Evolutionary conservation across 2,888 invertebrate genomes (phyloP), one percentile per base, ranked within the genome.

Genomic region (Hirtodrosophila histrioides): DNA sequence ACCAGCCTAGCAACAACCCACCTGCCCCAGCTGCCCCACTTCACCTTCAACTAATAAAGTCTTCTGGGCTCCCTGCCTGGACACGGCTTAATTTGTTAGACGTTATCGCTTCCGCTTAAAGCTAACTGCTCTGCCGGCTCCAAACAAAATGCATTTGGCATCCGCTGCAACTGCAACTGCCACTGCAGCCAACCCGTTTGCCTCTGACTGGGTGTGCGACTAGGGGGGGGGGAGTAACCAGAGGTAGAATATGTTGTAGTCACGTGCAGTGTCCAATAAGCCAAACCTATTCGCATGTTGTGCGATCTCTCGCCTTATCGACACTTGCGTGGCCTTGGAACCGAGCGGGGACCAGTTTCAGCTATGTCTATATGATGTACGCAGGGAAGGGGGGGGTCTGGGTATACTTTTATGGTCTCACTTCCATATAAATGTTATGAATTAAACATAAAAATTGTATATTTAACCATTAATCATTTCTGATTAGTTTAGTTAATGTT

Each of bases 71-170:
- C 48, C 53, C 57, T 35, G 49, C 58, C 68, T 54, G 70, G 84
- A 80, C 86, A 80, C 69, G 78, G 78, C 76, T 86, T 83, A 88
- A 88, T 88, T 88, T 88, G 87, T 87, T 87, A 82, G 78, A 80
- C 87, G 76, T 86, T 88, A 88, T 88, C 86, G 84, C 74, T 78
- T 81, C 76, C 81, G 81, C 84, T 75, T 73, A 62, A 64, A 73
- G 53, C 72, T 46, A 74, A 72, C 76, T 71, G 64, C 78, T 63
- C 48, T 40, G 56, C 60, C 56, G 64, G 51, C 54, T 64, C 61
- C 67, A 72, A 17, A 50, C 77, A 71, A 82, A 82, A 70, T 81
- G 81, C 78, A 78, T 70, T 65, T 55, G 58, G 65, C 71, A 68
- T 62, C 55, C 46, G 58, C 43, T 33, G 51, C 56, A 55, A 44